Conservation (phyloP, 2,888 invertebrate species). For the Malachius bipustulatus region DNA sequence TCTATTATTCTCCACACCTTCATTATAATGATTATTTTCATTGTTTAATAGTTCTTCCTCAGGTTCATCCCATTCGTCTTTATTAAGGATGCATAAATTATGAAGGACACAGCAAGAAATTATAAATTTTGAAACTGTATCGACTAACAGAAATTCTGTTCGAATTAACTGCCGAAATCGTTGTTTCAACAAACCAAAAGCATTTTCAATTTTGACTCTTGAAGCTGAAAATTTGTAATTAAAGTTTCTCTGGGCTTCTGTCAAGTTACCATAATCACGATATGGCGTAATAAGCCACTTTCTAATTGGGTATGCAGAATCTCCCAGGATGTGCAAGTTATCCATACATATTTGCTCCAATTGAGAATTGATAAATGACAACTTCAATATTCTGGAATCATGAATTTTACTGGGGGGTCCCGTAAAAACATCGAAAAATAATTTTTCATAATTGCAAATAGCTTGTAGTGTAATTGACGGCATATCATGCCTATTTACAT, state of each 20-base stretch:
- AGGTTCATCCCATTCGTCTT: slow-evolving; percentile 19
- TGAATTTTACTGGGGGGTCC: slow-evolving; percentile 26
- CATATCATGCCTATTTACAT: slow-evolving; percentile 25
- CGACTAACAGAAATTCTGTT: slow-evolving; percentile 14
- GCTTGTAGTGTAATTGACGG: slow-evolving; percentile 24
- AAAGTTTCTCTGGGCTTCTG: slow-evolving; percentile 19
- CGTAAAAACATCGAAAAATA: too few relatives aligned
- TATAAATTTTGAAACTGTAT: slow-evolving; percentile 20
- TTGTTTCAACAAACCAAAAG: slow-evolving; percentile 25
- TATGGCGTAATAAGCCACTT: slow-evolving; percentile 23
- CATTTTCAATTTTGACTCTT: slow-evolving; percentile 26
- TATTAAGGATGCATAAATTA: slow-evolving; percentile 21
- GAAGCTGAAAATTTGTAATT: slow-evolving; percentile 23
- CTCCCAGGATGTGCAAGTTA: slow-evolving; percentile 23
- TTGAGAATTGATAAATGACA: slow-evolving; percentile 18
- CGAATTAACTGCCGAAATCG: slow-evolving; percentile 19
- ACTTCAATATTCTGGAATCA: slow-evolving; percentile 21
- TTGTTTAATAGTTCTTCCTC: too few relatives aligned
- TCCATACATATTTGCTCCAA: slow-evolving; percentile 16
- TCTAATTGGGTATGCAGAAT: slow-evolving; percentile 23
- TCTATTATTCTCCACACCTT: too few relatives aligned
- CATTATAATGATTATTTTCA: too few relatives aligned
- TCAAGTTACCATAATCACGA: slow-evolving; percentile 23
- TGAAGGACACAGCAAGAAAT: slow-evolving; percentile 23
- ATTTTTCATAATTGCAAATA: slow-evolving; percentile 24